Evolutionary conservation across 1,140 invertebrate genomes (phyloP), one percentile per base, ranked within the genome.

Genomic region (Drosophila subobscura): DNA sequence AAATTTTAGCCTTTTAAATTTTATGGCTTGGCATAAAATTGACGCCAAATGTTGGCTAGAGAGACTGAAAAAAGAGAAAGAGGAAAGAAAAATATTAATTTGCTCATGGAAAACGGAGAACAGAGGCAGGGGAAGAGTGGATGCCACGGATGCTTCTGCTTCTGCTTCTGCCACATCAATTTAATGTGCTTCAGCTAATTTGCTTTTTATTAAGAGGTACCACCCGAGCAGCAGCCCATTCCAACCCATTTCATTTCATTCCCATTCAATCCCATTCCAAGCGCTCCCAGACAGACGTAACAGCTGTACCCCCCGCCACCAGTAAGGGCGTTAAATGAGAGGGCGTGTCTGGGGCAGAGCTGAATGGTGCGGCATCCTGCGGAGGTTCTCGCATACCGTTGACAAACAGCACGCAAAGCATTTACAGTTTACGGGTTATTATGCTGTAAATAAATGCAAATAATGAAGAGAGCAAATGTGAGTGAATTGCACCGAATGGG

Each of bases 171-270:
- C 58, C 55, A 75, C 77, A 85, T 79, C 63, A 84, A 64, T 57
- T 86, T 88, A 78, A 86, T 88, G 83, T 71, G 77, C 77, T 72
- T 57, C 54, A 72, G 83, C 83, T 81, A 88, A 86, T 86, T 86
- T 88, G 56, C 49, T 81, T 86, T 86, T 86, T 86, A 86, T 88
- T 88, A 81, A 74, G 64, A 70, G 59, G 66, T 75, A 55, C 72
- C 63, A 55, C 72, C 63, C 50, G 41, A 50, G 47, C 47, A 37
- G 16, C 16, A 20, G 1, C 16, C 52, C 59, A 16, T 8, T 23
- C 22, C 5, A 8, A 6, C 12, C 22, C n/a, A 16, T 8, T 20
- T 20, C 16, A 20, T 20, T 20, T 20, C 16, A 20, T 20, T n/a
- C 8, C 33, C 10, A 7, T 29, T 8, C 27, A 6, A 29, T 7